Evolutionary conservation across 2,113 vertebrate species (phyloP).

Genomic region (Crypturellus undulatus): DNA sequence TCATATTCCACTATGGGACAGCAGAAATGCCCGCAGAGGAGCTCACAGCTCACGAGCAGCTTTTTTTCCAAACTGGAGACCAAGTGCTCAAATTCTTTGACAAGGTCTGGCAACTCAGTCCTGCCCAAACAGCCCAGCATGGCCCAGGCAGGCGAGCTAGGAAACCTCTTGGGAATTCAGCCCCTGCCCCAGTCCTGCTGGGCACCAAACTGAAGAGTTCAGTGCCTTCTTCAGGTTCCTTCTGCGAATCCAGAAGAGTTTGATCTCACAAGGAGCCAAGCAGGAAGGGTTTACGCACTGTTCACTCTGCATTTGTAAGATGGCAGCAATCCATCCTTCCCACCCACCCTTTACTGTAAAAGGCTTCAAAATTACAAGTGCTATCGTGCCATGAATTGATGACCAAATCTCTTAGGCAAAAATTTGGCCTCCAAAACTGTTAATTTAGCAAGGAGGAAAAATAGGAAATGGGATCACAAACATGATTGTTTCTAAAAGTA

Average conservation of each 20-base stretch:
- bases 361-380: neutral
- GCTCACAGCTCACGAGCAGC: neutral
- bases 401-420: neutral
- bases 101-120: neutral
- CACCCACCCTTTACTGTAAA: neutral
- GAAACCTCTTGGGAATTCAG: neutral
- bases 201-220: neutral
- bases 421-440: neutral
- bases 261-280: neutral
- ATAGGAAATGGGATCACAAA: neutral
- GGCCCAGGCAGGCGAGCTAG: neutral
- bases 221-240: neutral
- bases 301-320: neutral
- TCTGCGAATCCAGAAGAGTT: neutral
- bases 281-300: neutral
- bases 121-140: rapidly evolving
- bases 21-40: neutral
- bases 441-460: neutral
- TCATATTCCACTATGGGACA: neutral
- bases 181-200: rapidly evolving
- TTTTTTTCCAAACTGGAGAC: neutral
- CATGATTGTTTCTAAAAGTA: neutral
- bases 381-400: neutral
- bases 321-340: neutral
- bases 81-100: neutral